Evolutionary conservation across 1,140 invertebrate genomes (phyloP), one percentile per base, ranked within the genome.

Genomic region (Camponotus vicinus): DNA sequence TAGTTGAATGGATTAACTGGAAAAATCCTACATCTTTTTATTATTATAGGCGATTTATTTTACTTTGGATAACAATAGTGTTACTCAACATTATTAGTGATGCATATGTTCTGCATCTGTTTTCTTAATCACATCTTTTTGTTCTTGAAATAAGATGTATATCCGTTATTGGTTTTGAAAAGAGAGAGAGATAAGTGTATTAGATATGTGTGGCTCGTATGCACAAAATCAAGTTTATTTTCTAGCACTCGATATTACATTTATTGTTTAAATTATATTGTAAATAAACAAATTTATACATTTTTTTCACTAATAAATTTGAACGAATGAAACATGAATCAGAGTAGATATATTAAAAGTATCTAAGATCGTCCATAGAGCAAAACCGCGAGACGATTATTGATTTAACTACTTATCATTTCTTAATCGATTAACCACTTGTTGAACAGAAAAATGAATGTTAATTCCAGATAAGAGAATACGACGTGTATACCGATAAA

Each of bases 381-480:
- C 11, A 61, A 69, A 69, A 0, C 0, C 15, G 21, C 5, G 49
- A 59, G 66, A 61, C 11, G 32, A 34, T 75, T 37, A 75, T 83
- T 75, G 52, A 82, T 73, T 71, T 18, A 82, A 73, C 7, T 55
- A 73, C 40, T 75, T 75, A 73, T 82, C 79, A 18, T 55, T 75
- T 37, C 34, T 73, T 75, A 75, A 83, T n/a, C 34, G 21, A 75
- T 75, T 63, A 75, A 61, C 18, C 27, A 75, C 32, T 73, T 45
- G 21, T 61, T 27, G n/a, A 49, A 40, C 21, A 61, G 40, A 83
- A 83, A 73, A 45, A 63, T 45, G 45, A 6, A 1, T 1, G 40
- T 15, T 75, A 37, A 83, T 75, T 55, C n/a, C 1, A 49, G 69
- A 83, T 83, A 83, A 73, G 18, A n/a, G 9, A 55, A 55, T 69